Evolutionary conservation across 2,113 vertebrate species (phyloP).

Genomic region (Istiophorus platypterus): DNA sequence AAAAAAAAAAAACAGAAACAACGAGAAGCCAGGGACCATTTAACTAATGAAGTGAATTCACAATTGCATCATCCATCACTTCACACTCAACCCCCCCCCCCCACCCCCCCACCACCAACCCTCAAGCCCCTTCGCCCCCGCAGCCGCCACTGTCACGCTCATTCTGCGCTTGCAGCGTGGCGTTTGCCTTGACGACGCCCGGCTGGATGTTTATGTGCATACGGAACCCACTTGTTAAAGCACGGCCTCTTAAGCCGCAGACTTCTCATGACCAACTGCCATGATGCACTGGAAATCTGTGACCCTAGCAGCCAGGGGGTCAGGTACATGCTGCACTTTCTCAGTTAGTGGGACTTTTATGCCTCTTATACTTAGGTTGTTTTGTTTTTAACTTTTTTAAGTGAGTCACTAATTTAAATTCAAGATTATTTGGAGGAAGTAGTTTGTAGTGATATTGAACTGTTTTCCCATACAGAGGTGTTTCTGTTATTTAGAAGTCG

Average conservation of each 20-base stretch:
- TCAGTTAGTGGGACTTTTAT: neutral
- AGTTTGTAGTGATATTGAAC: neutral
- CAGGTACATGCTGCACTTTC: neutral
- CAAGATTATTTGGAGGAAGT: neutral
- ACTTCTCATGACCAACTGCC: neutral
- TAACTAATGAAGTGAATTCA: constrained; percentile 70
- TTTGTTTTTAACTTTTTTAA: neutral
- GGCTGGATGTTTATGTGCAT: constrained; percentile 2
- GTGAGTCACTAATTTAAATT: neutral
- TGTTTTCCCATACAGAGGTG: neutral
- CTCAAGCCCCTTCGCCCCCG: neutral
- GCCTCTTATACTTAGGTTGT: neutral
- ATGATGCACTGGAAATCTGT: constrained; percentile 14
- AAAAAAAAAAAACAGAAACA: constrained; percentile 40
- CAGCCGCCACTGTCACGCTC: constrained; percentile 6
- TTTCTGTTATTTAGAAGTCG: neutral
- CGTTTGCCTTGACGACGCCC: constrained; percentile 11
- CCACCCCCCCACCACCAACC: no score
- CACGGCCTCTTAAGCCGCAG: neutral
- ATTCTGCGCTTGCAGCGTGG: constrained; percentile 29
- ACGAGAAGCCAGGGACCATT: constrained; percentile 57
- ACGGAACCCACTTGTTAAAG: neutral
- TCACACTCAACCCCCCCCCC: constrained; percentile 38
- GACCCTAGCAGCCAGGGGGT: neutral
- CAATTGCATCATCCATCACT: constrained; percentile 63